A percentile compares a stretch with the other conserved stretches of the same genome.
Evolutionary conservation across 2,888 invertebrate genomes (phyloP).

Genomic region (Rhagium mordax): DNA sequence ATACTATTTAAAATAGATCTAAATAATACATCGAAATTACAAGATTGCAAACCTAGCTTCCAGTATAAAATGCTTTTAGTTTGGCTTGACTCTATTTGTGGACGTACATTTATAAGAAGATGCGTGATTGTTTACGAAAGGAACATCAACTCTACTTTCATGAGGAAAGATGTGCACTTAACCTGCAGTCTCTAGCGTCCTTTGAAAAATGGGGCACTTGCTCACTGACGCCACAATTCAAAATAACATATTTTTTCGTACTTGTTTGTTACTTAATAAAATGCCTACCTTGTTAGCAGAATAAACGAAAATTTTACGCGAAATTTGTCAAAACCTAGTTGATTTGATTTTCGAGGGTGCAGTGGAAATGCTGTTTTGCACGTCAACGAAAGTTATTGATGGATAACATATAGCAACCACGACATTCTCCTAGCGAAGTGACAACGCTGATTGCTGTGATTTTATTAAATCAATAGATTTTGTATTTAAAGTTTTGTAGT

Average conservation of each 20-base stretch:
- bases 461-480: no score
- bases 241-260: slow-evolving; percentile 47
- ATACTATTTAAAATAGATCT: background rate
- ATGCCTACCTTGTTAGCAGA: background rate
- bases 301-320: background rate
- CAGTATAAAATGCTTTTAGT: slow-evolving; percentile 37
- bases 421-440: no score
- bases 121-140: slow-evolving; percentile 61
- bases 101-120: slow-evolving; percentile 56
- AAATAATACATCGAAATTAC: slow-evolving; percentile 3
- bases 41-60: slow-evolving; percentile 12
- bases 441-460: no score
- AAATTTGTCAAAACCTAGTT: no score
- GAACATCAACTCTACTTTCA: slow-evolving; percentile 54
- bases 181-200: slow-evolving; percentile 53
- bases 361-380: no score
- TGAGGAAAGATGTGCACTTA: slow-evolving; percentile 60
- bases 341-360: no score
- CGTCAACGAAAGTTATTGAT: no score
- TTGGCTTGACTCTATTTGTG: slow-evolving; percentile 43
- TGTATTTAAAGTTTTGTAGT: no score
- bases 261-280: slow-evolving; percentile 14
- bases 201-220: slow-evolving; percentile 57
- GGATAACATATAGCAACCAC: no score
- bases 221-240: slow-evolving; percentile 55